Base-by-base conservation (phyloP, 2,113 vertebrate genomes). In the Gnathonemus longibarbis region DNA sequence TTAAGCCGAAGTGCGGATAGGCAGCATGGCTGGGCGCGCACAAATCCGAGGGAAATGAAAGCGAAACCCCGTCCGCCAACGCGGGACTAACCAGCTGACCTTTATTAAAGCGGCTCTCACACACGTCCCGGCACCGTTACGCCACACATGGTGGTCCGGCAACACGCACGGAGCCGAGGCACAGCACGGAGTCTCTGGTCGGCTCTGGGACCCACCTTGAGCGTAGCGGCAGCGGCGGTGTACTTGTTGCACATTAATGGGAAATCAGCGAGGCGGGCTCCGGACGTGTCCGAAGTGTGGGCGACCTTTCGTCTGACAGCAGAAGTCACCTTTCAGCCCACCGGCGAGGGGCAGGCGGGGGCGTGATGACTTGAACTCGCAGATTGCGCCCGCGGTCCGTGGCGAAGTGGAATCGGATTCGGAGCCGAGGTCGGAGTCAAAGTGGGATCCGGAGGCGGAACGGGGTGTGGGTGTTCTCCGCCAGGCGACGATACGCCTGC, bases 171-270 rank as follows among this genome's bases (percentile, higher is more conserved):
- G 27, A 74, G 66, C n/a, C 27, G 27, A n/a, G 66, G 27, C 66
- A 74, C 8, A 2, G 70, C 70, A 17, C 11, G 35, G 35, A 5
- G 35, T 39, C 74, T 42, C 15, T 17, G 74, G 31, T 17, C 35
- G 74, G 74, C 74, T 77, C 13, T 5, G 6, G 74, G 45, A 87
- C 85, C 49, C 48, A 87, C 85, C 85, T 53, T 15, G 27, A n/a
- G 85, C 27, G 50, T 39, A 35, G 27, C 5, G 17, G 7, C 45
- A 48, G 84, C 27, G 31, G 27, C 48, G 11, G 49, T n/a, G 31
- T 56, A 87, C 85, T 87, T 87, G 85, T 87, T 87, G 85, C 85
- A 56, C 48, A 19, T 87, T 53, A 35, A 17, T 31, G 6, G 49
- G n/a, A 31, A 21, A 39, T 19, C 49, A 39, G 19, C 45, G 7